phyloP scores from a whole-genome alignment of 92 coral and sea anemone species.

The Galaxea fascicularis region DNA sequence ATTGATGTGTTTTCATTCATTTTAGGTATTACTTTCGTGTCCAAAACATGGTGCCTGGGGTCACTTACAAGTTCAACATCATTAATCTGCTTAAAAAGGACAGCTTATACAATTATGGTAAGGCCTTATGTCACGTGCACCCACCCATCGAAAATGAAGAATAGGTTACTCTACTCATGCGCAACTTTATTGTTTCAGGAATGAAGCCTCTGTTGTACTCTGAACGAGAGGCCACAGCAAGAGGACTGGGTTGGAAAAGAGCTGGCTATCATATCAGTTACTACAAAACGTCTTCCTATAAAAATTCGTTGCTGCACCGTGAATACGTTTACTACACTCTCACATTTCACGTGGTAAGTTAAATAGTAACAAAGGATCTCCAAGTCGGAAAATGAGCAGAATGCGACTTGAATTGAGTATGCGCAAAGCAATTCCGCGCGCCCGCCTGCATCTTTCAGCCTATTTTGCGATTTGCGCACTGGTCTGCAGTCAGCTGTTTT shows the following conservation, averaged over 20 bases:
- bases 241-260: constrained; percentile 86
- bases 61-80: constrained; percentile 91
- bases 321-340: constrained; percentile 81
- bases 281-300: constrained; percentile 67
- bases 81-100: constrained; percentile 91
- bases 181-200: constrained; percentile 56
- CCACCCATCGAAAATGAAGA: too few species aligned
- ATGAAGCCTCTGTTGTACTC: constrained; percentile 96
- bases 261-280: constrained; percentile 84
- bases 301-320: constrained; percentile 74
- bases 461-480: too few species aligned
- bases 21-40: constrained; percentile 92
- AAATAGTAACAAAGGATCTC: too few species aligned
- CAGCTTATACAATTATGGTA: constrained; percentile 96
- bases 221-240: constrained; percentile 66
- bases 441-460: too few species aligned
- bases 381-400: too few species aligned
- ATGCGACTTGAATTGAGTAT: too few species aligned
- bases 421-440: too few species aligned
- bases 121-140: not conserved
- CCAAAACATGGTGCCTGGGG: constrained; percentile 90
- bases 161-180: too few species aligned
- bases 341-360: constrained; percentile 88
- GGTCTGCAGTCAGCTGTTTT: too few species aligned
- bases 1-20: not conserved